Evolutionary conservation across 2,888 invertebrate genomes (phyloP).

Genomic region (Molanna angustata): DNA sequence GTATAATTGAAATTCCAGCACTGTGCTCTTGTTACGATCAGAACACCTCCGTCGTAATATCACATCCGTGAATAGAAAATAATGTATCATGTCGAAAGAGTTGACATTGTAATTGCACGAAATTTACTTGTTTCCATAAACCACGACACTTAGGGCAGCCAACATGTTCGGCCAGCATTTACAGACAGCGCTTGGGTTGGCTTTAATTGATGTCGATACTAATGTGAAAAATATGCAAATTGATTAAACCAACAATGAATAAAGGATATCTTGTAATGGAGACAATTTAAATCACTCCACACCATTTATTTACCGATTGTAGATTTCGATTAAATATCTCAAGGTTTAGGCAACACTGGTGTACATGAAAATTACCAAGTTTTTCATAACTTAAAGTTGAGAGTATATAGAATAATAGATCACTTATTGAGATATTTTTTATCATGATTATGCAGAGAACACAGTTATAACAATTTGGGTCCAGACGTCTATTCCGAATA

Average conservation of each 20-base stretch:
- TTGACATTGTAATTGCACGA: constrained; percentile 22
- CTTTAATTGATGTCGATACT: constrained; percentile 31
- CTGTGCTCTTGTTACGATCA: no score
- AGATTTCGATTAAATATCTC: no score
- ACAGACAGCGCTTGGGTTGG: constrained; percentile 27
- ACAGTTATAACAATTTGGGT: no score
- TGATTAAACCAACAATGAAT: neutral
- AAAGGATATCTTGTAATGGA: neutral
- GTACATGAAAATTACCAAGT: no score
- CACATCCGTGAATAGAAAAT: constrained; percentile 4
- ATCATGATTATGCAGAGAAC: no score
- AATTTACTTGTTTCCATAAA: constrained; percentile 28
- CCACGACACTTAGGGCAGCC: constrained; percentile 17
- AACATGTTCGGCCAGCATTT: constrained; percentile 16
- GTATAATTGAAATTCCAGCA: no score
- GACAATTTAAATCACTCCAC: neutral
- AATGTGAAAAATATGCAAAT: constrained; percentile 32
- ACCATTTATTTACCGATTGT: no score
- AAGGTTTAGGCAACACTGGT: no score
- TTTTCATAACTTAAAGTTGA: no score
- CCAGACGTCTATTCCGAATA: no score
- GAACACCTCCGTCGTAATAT: neutral
- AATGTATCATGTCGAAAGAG: constrained; percentile 11
- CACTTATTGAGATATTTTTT: no score
- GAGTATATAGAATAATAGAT: no score